phyloP scores from a whole-genome alignment of 2,888 invertebrate genomes.

The Lasioglossum oenotherae region DNA sequence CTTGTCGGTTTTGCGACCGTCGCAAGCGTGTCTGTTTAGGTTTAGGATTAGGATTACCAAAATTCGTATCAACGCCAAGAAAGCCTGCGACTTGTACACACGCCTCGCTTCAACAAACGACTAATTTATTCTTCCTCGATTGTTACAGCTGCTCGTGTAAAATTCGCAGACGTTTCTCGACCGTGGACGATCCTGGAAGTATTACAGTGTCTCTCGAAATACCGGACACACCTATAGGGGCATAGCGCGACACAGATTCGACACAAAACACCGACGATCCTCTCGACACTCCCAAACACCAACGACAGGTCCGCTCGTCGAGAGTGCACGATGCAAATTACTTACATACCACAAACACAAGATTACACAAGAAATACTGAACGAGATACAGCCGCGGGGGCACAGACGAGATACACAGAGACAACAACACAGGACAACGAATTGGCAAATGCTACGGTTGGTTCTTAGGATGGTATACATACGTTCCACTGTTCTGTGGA shows the following conservation, averaged over 20 bases:
- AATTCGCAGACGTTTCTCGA: background rate
- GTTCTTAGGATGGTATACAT: constrained; percentile 27
- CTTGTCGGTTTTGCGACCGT: background rate
- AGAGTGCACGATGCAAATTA: constrained; percentile 59
- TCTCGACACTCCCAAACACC: constrained; percentile 62
- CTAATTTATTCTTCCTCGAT: background rate
- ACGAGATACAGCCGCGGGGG: background rate
- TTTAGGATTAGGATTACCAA: background rate
- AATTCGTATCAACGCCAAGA: background rate
- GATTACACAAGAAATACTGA: constrained; percentile 39
- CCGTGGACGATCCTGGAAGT: constrained; percentile 5
- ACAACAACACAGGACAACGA: constrained; percentile 8
- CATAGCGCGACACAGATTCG: constrained; percentile 13
- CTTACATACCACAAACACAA: constrained; percentile 28
- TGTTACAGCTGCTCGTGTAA: background rate
- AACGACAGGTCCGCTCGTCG: constrained; percentile 52
- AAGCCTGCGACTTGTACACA: background rate
- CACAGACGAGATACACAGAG: constrained; percentile 1
- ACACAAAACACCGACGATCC: constrained; percentile 11
- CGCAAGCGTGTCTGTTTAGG: background rate
- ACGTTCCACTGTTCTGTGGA: constrained; percentile 43
- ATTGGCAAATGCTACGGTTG: constrained; percentile 38
- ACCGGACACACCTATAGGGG: constrained; percentile 8
- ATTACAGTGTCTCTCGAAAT: background rate
- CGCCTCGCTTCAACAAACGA: background rate